Percentiles rank a stretch among this genome's conserved stretches.
Evolutionary conservation across 2,797 vertebrate genomes (phyloP).

Genomic region (Microcaecilia unicolor): DNA sequence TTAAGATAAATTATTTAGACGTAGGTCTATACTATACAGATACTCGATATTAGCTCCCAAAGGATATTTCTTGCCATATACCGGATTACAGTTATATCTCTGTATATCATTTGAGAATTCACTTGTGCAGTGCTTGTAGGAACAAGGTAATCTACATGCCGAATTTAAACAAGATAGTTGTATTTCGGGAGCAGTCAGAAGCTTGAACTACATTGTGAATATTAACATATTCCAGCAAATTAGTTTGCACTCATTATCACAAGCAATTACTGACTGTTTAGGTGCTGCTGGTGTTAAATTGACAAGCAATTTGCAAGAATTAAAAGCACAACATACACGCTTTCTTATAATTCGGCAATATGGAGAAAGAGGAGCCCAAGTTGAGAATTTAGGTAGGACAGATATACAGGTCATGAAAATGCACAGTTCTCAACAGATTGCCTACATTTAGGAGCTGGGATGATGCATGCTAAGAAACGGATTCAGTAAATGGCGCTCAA

Average conservation of each 20-base stretch:
- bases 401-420: constrained; percentile 13
- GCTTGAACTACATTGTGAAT: constrained; percentile 58
- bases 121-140: too few species aligned
- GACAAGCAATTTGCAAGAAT: constrained; percentile 61
- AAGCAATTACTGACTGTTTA: constrained; percentile 73
- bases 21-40: not conserved
- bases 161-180: constrained; percentile 46
- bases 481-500: too few species aligned
- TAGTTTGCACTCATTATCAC: constrained; percentile 68
- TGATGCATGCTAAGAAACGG: too few species aligned
- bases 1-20: constrained; percentile 34
- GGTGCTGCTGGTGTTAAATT: constrained; percentile 58
- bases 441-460: too few species aligned
- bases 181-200: constrained; percentile 50
- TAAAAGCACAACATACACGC: constrained; percentile 45
- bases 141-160: constrained; percentile 37
- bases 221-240: constrained; percentile 67
- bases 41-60: constrained; percentile 24
- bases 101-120: too few species aligned
- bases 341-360: constrained; percentile 34
- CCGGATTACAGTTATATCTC: constrained; percentile 46
- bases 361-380: constrained; percentile 26
- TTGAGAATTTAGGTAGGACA: too few species aligned
- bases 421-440: too few species aligned
- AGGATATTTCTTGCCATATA: constrained; percentile 48